Base-by-base conservation (phyloP, 2,888 invertebrate species). In the Amiota communis region DNA sequence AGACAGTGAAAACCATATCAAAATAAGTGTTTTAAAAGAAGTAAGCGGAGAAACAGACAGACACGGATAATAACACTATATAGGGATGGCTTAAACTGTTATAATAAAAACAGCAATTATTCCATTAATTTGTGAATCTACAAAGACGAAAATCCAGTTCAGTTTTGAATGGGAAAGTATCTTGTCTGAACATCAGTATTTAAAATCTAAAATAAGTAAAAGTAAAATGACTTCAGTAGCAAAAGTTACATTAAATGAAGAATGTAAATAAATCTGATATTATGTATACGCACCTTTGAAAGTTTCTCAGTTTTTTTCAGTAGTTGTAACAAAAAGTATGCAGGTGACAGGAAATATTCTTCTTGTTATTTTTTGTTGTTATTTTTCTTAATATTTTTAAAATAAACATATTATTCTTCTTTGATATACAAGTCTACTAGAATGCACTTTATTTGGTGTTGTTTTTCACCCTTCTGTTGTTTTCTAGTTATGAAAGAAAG, bases 41-140 rank as follows among this genome's bases (percentile, higher is more conserved):
- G 56, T 36, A 15, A 65, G 74, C 57, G 74, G 65, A 74, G 51
- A 68, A 48, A 11, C 67, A 63, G 49, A 53, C 15, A 53, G 46
- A 11, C 23, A 3, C 23, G 3, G 23, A 23, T 23, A 23, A 3
- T 23, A 3, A 23, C 23, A 23, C 3, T n/a, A n/a, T n/a, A n/a
- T n/a, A n/a, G n/a, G n/a, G n/a, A n/a, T n/a, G n/a, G n/a, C n/a
- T n/a, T n/a, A n/a, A n/a, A n/a, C n/a, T n/a, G n/a, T n/a, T n/a
- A n/a, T n/a, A n/a, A n/a, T n/a, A n/a, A n/a, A n/a, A n/a, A n/a
- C n/a, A n/a, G n/a, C n/a, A n/a, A n/a, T n/a, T n/a, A n/a, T n/a
- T n/a, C n/a, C n/a, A n/a, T n/a, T n/a, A n/a, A 23, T 23, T 23
- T 23, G 36, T 36, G 36, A 4, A 6, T 36, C 36, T 36, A 2